Evolutionary conservation across 2,113 vertebrate genomes (phyloP).

Genomic region (Sinocyclocheilus maitianheensis): DNA sequence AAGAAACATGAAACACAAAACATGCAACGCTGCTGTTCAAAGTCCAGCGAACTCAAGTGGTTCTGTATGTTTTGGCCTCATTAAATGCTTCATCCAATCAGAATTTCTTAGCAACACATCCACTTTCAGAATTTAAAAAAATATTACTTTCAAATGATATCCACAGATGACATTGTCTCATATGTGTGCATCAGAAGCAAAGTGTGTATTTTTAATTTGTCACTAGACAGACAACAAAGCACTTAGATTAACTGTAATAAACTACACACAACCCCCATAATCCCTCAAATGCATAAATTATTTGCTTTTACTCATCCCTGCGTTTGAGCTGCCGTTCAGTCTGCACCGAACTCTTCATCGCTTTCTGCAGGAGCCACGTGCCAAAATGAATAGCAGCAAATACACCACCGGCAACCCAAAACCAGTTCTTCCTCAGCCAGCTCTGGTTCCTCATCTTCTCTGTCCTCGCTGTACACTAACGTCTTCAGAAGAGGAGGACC

Average conservation of each 20-base stretch:
- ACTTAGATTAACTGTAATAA: neutral
- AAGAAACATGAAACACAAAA: neutral
- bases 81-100: neutral
- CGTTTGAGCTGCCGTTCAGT: constrained; percentile 65
- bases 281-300: neutral
- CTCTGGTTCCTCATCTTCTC: constrained; percentile 78
- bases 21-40: neutral
- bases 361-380: constrained; percentile 83
- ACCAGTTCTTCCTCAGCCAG: constrained; percentile 86
- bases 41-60: neutral
- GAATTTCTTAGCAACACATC: neutral
- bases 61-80: neutral
- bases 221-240: neutral
- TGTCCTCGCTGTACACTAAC: no score
- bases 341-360: constrained; percentile 74
- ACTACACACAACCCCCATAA: neutral
- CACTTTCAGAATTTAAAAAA: neutral
- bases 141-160: neutral
- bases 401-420: constrained; percentile 79
- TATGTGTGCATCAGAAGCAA: neutral
- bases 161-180: neutral
- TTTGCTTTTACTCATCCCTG: constrained; percentile 16
- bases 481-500: neutral
- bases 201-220: neutral
- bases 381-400: constrained; percentile 80